Conservation (phyloP, 1,140 invertebrate species). For the Harpegnathos saltator region DNA sequence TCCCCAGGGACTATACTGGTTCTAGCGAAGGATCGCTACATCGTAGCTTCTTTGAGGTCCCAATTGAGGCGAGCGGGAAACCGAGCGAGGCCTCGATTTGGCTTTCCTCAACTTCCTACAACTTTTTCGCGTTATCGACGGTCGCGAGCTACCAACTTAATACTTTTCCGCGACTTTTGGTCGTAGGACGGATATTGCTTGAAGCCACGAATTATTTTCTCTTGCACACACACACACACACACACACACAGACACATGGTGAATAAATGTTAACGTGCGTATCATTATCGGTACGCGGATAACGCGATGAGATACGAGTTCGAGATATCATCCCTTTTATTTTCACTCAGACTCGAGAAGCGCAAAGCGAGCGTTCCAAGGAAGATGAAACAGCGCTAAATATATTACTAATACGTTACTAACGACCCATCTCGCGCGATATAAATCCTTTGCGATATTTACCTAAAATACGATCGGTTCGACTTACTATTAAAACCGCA, state of each 20-base stretch:
- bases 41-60: conserved; percentile 63
- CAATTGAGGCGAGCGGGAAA: conserved; percentile 64
- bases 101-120: conserved; percentile 48
- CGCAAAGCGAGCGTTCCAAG: background rate
- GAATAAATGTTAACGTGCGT: too few relatives aligned
- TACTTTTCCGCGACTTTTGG: conserved; percentile 8
- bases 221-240: too few relatives aligned
- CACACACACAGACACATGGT: too few relatives aligned
- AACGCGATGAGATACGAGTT: too few relatives aligned
- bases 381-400: background rate
- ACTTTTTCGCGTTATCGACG: conserved; percentile 27
- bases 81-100: conserved; percentile 39
- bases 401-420: conserved; percentile 33
- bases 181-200: background rate
- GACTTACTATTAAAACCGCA: conserved; percentile 61
- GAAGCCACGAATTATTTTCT: background rate
- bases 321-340: background rate
- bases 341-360: background rate
- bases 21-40: conserved; percentile 50
- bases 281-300: too few relatives aligned
- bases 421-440: conserved; percentile 25
- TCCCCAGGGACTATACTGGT: conserved; percentile 70
- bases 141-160: conserved; percentile 23
- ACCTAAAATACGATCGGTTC: conserved; percentile 48
- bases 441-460: conserved; percentile 40